These are phyloP conservation scores for Leucoptera coffeella DNA, from an alignment of 2,888 invertebrate species.

Conservation along the genomic window DNA sequence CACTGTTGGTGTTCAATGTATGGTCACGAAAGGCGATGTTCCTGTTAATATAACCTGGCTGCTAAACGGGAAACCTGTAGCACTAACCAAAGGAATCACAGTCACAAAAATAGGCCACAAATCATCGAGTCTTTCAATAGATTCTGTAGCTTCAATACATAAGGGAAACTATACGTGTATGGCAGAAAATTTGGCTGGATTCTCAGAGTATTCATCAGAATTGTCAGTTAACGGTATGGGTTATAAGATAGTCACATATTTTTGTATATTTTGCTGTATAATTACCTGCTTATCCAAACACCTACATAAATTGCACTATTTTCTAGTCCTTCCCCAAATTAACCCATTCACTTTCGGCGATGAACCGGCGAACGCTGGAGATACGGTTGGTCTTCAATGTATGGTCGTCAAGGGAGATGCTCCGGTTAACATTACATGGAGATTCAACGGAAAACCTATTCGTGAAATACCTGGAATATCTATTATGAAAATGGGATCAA, in stretches of 20 bases:
- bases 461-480: conserved; percentile 30
- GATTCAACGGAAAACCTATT: conserved; percentile 51
- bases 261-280: not conserved
- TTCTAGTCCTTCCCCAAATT: conserved; percentile 60
- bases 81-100: conserved; percentile 45
- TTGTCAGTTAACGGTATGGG: conserved; percentile 71
- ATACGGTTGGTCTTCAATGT: conserved; percentile 58
- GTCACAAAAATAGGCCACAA: conserved; percentile 57
- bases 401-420: conserved; percentile 63
- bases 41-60: conserved; percentile 74
- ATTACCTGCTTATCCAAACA: not conserved
- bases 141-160: conserved; percentile 66
- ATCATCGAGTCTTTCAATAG: conserved; percentile 66
- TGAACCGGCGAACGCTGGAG: conserved; percentile 60
- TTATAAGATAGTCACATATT: conserved; percentile 3
- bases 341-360: conserved; percentile 61
- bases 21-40: conserved; percentile 72
- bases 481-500: conserved; percentile 35
- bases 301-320: no score
- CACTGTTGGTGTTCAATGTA: conserved; percentile 67
- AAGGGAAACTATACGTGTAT: conserved; percentile 70
- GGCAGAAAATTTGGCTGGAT: conserved; percentile 63
- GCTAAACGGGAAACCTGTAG: conserved; percentile 59
- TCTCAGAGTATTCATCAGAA: conserved; percentile 57
- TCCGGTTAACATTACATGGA: conserved; percentile 63